Percentiles rank a stretch among this genome's conserved stretches.
Evolutionary conservation across 2,888 invertebrate genomes (phyloP).

Genomic region (Himalopsyche tibetana): DNA sequence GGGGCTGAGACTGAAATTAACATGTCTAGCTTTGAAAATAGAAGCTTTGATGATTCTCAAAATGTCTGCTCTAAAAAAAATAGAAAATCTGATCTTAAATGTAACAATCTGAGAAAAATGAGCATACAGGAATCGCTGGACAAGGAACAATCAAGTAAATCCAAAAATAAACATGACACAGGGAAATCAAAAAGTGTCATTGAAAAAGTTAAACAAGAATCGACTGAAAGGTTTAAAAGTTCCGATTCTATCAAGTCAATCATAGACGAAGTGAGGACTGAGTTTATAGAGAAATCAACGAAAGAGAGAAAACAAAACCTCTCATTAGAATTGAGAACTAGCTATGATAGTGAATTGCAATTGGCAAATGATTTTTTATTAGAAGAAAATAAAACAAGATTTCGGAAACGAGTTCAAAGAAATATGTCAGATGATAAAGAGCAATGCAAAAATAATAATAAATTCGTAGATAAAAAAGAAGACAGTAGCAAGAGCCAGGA

Average conservation of each 20-base stretch:
- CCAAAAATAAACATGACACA: background rate
- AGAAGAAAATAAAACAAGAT: background rate
- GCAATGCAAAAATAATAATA: background rate
- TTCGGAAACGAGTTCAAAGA: too few species aligned
- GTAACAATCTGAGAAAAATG: slow-evolving; percentile 45
- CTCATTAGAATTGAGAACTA: slow-evolving; percentile 71
- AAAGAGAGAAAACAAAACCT: slow-evolving; percentile 65
- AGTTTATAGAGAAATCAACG: slow-evolving; percentile 66
- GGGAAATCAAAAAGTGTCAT: slow-evolving; percentile 37
- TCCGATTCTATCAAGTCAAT: slow-evolving; percentile 68
- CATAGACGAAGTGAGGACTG: slow-evolving; percentile 67
- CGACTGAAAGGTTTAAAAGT: slow-evolving; percentile 58
- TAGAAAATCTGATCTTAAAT: background rate
- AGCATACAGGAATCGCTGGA: background rate
- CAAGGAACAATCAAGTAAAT: background rate
- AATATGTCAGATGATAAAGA: background rate
- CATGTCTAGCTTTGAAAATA: slow-evolving; percentile 71
- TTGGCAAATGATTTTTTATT: background rate
- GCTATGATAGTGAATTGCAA: slow-evolving; percentile 67
- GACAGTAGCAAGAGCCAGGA: background rate
- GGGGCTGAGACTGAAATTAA: slow-evolving; percentile 76
- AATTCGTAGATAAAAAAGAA: background rate
- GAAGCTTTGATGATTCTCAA: slow-evolving; percentile 65
- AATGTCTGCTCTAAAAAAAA: background rate
- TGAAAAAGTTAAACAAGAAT: background rate